Percentiles rank a stretch among this genome's conserved stretches.
Evolutionary conservation across 2,113 vertebrate genomes (phyloP).

Genomic region (Mobula hypostoma): DNA sequence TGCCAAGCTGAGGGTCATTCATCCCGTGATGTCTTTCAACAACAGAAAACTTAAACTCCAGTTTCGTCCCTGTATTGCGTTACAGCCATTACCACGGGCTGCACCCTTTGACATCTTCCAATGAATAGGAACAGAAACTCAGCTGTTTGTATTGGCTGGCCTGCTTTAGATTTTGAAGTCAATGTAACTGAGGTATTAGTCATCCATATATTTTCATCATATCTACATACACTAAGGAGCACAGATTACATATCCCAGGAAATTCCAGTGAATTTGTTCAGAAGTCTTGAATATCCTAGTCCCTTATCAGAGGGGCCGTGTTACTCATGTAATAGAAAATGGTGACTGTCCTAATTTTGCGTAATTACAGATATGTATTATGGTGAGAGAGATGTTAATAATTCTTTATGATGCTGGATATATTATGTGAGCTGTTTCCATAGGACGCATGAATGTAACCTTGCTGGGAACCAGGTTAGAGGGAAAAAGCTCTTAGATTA

Average conservation of each 20-base stretch:
- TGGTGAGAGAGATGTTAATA: neutral
- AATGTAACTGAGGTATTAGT: neutral
- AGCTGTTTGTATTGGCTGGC: neutral
- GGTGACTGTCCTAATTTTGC: neutral
- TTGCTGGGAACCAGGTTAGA: neutral
- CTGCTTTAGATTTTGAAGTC: neutral
- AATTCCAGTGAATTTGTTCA: neutral
- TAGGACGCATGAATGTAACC: neutral
- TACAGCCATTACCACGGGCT: neutral
- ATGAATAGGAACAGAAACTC: neutral
- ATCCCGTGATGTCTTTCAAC: neutral
- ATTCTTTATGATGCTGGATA: neutral
- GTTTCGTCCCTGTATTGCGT: neutral
- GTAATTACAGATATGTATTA: neutral
- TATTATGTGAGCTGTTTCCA: neutral
- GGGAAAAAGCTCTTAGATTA: neutral
- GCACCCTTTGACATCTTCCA: neutral
- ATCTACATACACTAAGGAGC: neutral
- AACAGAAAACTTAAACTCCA: neutral
- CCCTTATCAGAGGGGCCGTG: too few relatives aligned
- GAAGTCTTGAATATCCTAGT: neutral
- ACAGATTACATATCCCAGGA: neutral
- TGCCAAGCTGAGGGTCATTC: neutral
- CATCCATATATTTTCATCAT: neutral
- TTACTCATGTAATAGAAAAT: neutral